phyloP scores from a whole-genome alignment of 2,888 invertebrate species.

The Trachelus stipa region DNA sequence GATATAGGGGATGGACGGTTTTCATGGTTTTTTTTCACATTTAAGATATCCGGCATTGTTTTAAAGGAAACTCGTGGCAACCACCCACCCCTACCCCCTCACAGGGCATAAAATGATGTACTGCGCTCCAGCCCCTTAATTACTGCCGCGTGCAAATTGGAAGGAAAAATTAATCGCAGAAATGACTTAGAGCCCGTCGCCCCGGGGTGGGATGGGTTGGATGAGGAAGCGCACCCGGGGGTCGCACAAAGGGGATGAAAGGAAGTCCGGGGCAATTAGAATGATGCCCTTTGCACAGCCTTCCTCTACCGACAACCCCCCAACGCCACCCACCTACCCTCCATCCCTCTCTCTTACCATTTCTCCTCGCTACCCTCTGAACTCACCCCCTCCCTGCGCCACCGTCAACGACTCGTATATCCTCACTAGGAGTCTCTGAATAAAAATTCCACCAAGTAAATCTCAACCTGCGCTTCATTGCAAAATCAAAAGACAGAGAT shows the following conservation, averaged over 20 bases:
- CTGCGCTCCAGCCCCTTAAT: constrained; percentile 63
- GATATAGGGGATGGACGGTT: background rate
- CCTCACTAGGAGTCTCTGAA: background rate
- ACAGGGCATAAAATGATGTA: constrained; percentile 55
- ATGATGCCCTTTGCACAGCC: constrained; percentile 63
- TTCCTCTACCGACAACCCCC: constrained; percentile 41
- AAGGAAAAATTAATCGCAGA: constrained; percentile 68
- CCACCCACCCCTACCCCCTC: constrained; percentile 21
- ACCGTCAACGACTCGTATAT: background rate
- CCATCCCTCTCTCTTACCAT: constrained; percentile 3
- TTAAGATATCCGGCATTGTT: constrained; percentile 55
- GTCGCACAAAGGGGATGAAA: constrained; percentile 66
- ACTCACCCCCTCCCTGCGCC: background rate
- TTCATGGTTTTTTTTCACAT: background rate
- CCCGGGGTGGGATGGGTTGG: constrained; percentile 39
- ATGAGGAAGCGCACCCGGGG: constrained; percentile 62
- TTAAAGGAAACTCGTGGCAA: constrained; percentile 41
- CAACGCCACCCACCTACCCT: constrained; percentile 14
- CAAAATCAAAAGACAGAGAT: background rate
- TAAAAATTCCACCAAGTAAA: background rate
- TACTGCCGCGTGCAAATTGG: constrained; percentile 68
- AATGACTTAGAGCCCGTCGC: constrained; percentile 64
- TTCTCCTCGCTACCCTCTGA: background rate
- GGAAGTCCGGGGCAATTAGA: constrained; percentile 68
- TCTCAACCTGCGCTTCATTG: background rate